These are phyloP conservation scores for Corythoichthys intestinalis DNA, from an alignment of 2,113 vertebrate genomes.

Conservation along the genomic window DNA sequence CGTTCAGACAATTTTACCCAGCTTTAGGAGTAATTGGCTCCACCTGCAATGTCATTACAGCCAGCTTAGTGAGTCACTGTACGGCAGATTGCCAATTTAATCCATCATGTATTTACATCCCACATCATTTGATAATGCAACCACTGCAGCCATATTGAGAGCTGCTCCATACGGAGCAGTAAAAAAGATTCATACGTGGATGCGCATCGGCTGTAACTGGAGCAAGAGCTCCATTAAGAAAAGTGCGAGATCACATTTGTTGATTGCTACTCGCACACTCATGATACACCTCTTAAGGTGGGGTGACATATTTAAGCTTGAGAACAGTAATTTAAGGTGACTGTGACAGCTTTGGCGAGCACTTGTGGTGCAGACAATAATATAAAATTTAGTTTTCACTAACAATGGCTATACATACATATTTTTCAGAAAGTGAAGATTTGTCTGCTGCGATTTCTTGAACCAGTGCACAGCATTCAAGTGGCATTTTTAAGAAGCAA, in stretches of 20 bases:
- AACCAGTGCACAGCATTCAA: too few relatives aligned
- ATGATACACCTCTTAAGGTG: not conserved
- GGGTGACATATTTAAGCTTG: not conserved
- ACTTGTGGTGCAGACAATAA: not conserved
- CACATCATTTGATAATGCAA: conserved; percentile 50
- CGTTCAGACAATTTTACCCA: not conserved
- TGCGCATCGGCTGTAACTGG: conserved; percentile 7
- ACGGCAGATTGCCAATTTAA: conserved; percentile 27
- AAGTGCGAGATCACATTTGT: conserved; percentile 8
- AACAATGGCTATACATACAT: too few relatives aligned
- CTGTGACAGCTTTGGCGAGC: not conserved
- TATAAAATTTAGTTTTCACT: not conserved
- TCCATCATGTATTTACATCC: conserved; percentile 40
- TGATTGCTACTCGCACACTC: not conserved
- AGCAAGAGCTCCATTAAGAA: conserved; percentile 28
- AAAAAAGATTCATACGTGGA: conserved; percentile 8
- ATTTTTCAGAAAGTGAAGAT: too few relatives aligned
- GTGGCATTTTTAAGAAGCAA: not conserved
- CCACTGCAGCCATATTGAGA: conserved; percentile 28
- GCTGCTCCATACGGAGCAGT: conserved; percentile 23
- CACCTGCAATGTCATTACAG: conserved; percentile 25
- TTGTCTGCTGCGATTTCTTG: too few relatives aligned
- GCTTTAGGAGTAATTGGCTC: conserved; percentile 10
- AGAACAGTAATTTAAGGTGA: not conserved
- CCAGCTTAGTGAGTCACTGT: conserved; percentile 23